Evolutionary conservation across 92 coral and sea anemone genomes (phyloP), one percentile per base, ranked within the genome.

Genomic region (Heteractis magnifica): DNA sequence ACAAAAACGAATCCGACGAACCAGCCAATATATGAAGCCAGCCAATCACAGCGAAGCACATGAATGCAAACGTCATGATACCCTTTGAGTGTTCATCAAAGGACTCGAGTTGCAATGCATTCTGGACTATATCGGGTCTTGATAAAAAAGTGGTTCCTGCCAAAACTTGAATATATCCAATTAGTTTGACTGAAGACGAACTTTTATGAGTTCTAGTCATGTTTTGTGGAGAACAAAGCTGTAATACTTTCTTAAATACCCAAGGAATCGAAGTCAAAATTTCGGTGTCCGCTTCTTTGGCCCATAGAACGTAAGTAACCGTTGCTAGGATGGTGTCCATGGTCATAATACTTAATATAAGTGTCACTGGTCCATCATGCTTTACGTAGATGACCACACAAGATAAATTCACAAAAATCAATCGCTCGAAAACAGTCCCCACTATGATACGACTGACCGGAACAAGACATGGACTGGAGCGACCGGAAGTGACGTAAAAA

Each of bases 301-400:
- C 52, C 82, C 82, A 79, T 9, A 79, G 82, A 19, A 79, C 52
- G 72, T 21, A 79, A 2, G 82, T 56, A 34, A 59, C 59, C 14
- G n/a, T 19, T 11, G 82, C 82, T 55, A 79, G 18, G 6, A 79
- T 41, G 2, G 82, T 79, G 41, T 79, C 82, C 82, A 79, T 79
- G 9, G 51, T 19, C 73, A 79, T 79, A 18, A 56, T 4, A 16
- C 59, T 26, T 13, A 12, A 8, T 6, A 68, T 19, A 0, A 79
- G 65, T 15, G 23, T 41, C 51, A 79, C 1, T 12, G 60, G 48
- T 26, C 82, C 82, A 13, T 18, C 26, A 79, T 56, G 72, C 21
- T 59, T 79, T 13, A 79, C 13, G 52, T 56, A 26, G 12, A 79
- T 41, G 4, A 59, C 10, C n/a, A 79, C 16, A 14, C 49, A 19